Evolutionary conservation across 2,797 vertebrate species (phyloP).

Genomic region (Schizopygopsis malacanthus): DNA sequence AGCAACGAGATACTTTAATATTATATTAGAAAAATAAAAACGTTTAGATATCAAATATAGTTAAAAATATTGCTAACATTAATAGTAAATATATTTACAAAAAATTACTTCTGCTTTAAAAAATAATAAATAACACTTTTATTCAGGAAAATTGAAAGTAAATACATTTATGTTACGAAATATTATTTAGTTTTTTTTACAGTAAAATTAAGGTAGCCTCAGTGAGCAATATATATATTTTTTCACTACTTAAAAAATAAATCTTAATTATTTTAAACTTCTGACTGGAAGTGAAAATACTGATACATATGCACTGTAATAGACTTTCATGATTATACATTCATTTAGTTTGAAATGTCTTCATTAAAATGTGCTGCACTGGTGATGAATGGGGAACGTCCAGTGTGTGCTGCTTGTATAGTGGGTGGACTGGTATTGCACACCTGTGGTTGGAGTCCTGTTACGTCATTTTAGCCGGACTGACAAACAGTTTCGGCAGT

Average conservation of each 20-base stretch:
- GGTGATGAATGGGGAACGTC: neutral
- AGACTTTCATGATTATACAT: neutral
- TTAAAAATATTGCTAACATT: too few species aligned
- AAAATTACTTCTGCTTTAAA: too few species aligned
- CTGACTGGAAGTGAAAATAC: neutral
- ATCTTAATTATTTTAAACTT: neutral
- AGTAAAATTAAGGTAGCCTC: neutral
- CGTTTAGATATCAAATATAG: too few species aligned
- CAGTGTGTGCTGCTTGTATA: neutral
- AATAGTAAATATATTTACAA: neutral
- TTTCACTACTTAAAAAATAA: too few species aligned
- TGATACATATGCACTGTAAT: neutral
- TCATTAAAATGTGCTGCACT: neutral
- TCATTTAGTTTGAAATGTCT: neutral
- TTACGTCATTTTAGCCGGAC: neutral
- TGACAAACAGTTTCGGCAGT: neutral
- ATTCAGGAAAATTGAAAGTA: neutral
- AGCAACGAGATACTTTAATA: too few species aligned
- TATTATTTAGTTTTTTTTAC: neutral
- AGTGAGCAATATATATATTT: neutral
- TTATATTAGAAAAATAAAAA: too few species aligned
- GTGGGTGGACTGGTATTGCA: neutral
- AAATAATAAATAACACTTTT: neutral
- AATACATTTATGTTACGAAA: neutral
- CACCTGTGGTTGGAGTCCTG: constrained; percentile 4